Evolutionary conservation across 2,888 invertebrate species (phyloP), one percentile per base, ranked within the genome.

Genomic region (Agonum fuliginosum): DNA sequence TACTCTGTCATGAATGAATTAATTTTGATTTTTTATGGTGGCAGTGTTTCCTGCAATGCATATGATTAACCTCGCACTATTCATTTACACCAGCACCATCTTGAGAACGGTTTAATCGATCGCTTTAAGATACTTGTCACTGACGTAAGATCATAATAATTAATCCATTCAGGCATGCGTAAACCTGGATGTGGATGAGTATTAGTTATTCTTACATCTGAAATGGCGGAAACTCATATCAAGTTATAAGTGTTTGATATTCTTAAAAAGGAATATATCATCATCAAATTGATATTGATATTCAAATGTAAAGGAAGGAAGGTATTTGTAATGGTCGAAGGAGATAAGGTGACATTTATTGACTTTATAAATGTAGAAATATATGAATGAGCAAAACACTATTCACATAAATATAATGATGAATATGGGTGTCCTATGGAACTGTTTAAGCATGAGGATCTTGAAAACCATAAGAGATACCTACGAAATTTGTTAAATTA

Each of bases 31-130:
- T 67, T 67, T 67, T 37, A 67, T 22, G 54, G 0, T 24, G 54
- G 37, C 17, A 27, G 8, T 54, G 37, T 48, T 72, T 72, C 72
- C 72, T 51, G 72, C 54, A 37, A 48, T 54, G 72, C 72, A 72
- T 72, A 20, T 24, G 20, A 72, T 72, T 51, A 54, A 72, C 67
- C 67, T 54, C 14, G 19, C 2, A 3, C 17, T 17, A 17, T 12
- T 27, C 30, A 62, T 62, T 27, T 62, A 12, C 58, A 14, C 58
- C 24, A 54, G 8, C 22, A n/a, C n/a, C n/a, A n/a, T n/a, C n/a
- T n/a, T 27, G 19, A 17, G 46, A 46, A n/a, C 58, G 6, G 30
- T 62, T 30, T 46, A 62, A 62, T 62, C 27, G 58, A 62, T 17
- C 1, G 27, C 30, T 34, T 8, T 30, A 27, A 27, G 14, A 30